Percentiles rank a stretch among this genome's conserved stretches.
Conservation (phyloP, 2,797 vertebrate genomes). For the Xenops minutus region DNA sequence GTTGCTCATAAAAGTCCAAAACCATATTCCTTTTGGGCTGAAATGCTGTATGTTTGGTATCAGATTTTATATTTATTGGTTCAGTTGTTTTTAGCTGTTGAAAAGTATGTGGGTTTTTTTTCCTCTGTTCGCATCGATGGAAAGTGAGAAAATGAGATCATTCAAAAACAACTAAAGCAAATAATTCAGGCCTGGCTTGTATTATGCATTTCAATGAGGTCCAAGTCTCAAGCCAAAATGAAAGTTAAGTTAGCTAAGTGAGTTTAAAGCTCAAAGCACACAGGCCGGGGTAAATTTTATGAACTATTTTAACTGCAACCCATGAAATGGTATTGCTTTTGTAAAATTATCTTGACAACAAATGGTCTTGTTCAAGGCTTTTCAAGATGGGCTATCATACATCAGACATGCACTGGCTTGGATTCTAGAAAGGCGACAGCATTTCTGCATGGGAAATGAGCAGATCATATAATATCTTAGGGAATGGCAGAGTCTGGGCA, state of each 20-base stretch:
- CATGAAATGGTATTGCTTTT: slow-evolving; percentile 33
- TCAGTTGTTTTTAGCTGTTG: slow-evolving; percentile 11
- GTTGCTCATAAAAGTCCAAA: slow-evolving; percentile 27
- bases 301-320: slow-evolving; percentile 28
- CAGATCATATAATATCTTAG: slow-evolving; percentile 13
- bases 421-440: not conserved
- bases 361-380: slow-evolving; percentile 41
- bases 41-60: not conserved
- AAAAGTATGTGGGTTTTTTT: not conserved
- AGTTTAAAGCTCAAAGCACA: not conserved
- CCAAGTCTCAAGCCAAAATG: not conserved
- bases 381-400: not conserved
- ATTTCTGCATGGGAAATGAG: slow-evolving; percentile 37
- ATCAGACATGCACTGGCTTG: slow-evolving; percentile 1
- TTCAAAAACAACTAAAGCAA: slow-evolving; percentile 21
- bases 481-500: slow-evolving; percentile 32
- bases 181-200: slow-evolving; percentile 13
- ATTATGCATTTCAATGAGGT: not conserved
- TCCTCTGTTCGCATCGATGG: not conserved
- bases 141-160: slow-evolving; percentile 26
- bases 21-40: slow-evolving; percentile 14
- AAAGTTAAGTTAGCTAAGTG: not conserved
- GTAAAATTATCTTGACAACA: slow-evolving; percentile 26
- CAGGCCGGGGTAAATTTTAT: not conserved
- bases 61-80: not conserved